Evolutionary conservation across 2,797 vertebrate genomes (phyloP).

Genomic region (Melanotaenia boesemani): DNA sequence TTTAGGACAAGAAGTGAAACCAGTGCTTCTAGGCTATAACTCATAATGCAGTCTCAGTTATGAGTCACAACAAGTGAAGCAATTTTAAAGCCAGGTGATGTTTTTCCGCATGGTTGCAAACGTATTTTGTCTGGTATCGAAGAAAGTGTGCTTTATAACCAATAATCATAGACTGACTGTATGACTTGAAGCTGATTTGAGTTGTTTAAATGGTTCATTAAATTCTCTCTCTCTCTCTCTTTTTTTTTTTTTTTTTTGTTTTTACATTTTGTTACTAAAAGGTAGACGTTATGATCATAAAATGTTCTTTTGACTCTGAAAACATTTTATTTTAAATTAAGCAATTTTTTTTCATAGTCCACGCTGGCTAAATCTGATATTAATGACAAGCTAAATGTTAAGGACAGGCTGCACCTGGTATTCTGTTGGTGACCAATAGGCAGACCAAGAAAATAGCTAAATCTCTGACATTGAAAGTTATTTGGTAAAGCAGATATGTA

Average conservation of each 20-base stretch:
- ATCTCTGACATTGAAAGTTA: constrained; percentile 63
- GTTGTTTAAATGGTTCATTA: background rate
- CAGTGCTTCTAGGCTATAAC: constrained; percentile 39
- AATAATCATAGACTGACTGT: constrained; percentile 13
- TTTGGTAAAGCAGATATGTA: constrained; percentile 62
- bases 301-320: background rate
- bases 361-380: background rate
- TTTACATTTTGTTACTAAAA: background rate
- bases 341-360: rapidly evolving
- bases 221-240: background rate
- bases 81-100: constrained; percentile 31
- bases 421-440: constrained; percentile 26
- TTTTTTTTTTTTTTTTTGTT: background rate
- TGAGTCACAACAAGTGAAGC: constrained; percentile 57
- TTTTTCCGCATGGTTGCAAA: constrained; percentile 24
- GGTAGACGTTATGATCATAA: background rate
- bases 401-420: constrained; percentile 13
- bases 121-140: constrained; percentile 46
- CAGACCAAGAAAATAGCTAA: constrained; percentile 42
- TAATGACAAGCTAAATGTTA: constrained; percentile 19
- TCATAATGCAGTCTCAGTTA: constrained; percentile 35
- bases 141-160: constrained; percentile 12
- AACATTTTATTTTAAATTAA: background rate
- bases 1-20: constrained; percentile 60
- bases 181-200: constrained; percentile 17